Evolutionary conservation across 2,888 invertebrate species (phyloP), one percentile per base, ranked within the genome.

Genomic region (Mantis religiosa): DNA sequence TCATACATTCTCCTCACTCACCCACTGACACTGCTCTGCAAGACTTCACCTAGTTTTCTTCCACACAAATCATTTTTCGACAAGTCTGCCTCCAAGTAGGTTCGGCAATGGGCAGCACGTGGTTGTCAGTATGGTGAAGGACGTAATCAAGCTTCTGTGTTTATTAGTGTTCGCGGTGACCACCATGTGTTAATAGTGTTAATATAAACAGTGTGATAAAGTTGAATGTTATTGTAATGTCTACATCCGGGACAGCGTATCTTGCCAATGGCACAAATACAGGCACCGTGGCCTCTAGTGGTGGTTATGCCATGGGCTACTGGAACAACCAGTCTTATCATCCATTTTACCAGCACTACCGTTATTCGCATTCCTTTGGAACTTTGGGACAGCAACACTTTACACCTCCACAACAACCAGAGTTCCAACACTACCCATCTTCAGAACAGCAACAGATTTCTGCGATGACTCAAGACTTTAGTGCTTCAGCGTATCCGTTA

Each of bases 11-110:
- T n/a, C 30, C 87, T 71, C 54, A 87, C 27, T 27, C 82, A 28
- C 34, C 82, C 87, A 87, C 87, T 71, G 54, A 71, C 54, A 71
- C 54, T 71, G 25, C 54, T 82, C 27, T 85, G 87, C 6, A 30
- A 87, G 87, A 28, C 27, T 41, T 87, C 87, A 87, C 87, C 87
- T 82, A 87, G 82, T 87, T 82, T 87, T n/a, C 25, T 82, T 82
- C 54, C 41, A 89, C 87, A 89, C 89, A 89, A 89, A 89, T 88
- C 89, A 89, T 89, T 89, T 83, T 54, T 84, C 88, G 87, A 82
- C 87, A 71, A 54, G 28, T 82, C 85, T 84, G 85, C 82, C 86
- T 54, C 27, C 28, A 54, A 71, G 84, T 25, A 84, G 28, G 88
- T 88, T 71, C 88, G 28, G 88, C 47, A 83, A 84, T 83, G 88